Base-by-base conservation (phyloP, 2,797 vertebrate species). In the Pseudochaenichthys georgianus region DNA sequence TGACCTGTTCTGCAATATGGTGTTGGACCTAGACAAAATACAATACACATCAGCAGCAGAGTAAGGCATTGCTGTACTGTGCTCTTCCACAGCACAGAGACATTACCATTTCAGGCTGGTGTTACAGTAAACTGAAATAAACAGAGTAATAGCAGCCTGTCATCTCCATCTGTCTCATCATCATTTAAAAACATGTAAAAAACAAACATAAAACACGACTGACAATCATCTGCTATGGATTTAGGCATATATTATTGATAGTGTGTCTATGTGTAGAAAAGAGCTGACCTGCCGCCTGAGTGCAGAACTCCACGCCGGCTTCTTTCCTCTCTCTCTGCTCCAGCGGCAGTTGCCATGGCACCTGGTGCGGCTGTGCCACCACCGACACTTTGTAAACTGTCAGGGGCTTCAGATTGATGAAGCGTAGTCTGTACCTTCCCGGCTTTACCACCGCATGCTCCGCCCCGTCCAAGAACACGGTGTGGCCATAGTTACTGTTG, bases 301-400 rank as follows among this genome's bases (percentile, higher is more conserved):
- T 99, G 86, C 96, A 97, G 94, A 99, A 99, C 83, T 99, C 98
- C 89, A 98, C 95, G 0, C 94, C 96, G 48, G 96, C 95, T 84
- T 99, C 98, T 77, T 97, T 97, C 90, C 96, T 96, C 77, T 99
- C 98, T 53, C 98, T 92, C 79, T 99, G 98, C 88, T 99, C 98
- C 88, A 99, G 91, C 0, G 98, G 98, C 83, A 99, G 97, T 87
- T 99, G 97, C 98, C 98, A 99, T 81, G 98, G 98, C 93, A 98
- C 95, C 94, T 98, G 98, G 92, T 99, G 98, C 8, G 98, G 98
- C 82, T 95, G 95, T 13, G 98, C 98, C 89, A 96, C 87, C 72
- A 98, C 97, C 52, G 95, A 96, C 86, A 99, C 96, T 89, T 97
- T 97, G 92, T 98, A 99, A 80, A 96, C 96, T 38, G 94, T 96